phyloP scores from a whole-genome alignment of 1,140 invertebrate species.

The Neuroterus valhalla region DNA sequence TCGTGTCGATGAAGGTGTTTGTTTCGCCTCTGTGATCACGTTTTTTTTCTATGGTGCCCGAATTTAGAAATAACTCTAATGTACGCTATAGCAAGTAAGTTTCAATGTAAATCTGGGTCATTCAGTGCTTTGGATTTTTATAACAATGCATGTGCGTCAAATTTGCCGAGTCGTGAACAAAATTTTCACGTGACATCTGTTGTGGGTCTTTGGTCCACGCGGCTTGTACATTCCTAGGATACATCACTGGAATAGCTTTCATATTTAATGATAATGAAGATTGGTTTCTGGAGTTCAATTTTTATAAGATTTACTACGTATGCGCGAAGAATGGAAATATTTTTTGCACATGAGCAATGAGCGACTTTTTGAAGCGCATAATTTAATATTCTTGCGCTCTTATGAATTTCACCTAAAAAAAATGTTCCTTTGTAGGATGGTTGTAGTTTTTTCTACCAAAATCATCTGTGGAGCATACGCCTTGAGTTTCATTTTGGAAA shows the following conservation, averaged over 20 bases:
- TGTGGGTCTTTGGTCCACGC: neutral
- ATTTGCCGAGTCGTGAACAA: neutral
- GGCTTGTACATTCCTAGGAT: slow-evolving; percentile 8
- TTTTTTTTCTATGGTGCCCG: slow-evolving; percentile 4
- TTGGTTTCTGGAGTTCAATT: too few relatives aligned
- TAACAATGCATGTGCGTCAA: too few relatives aligned
- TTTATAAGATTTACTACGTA: too few relatives aligned
- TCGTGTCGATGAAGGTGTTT: neutral
- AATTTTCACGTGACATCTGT: neutral
- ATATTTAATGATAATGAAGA: neutral
- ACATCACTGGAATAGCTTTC: neutral
- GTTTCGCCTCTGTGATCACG: neutral
- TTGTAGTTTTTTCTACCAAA: too few relatives aligned
- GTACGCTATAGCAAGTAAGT: neutral
- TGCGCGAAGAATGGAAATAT: too few relatives aligned
- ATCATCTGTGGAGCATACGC: too few relatives aligned
- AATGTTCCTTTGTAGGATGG: too few relatives aligned
- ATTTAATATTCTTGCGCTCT: too few relatives aligned
- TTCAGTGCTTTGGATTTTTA: neutral
- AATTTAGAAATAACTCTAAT: neutral
- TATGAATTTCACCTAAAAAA: too few relatives aligned
- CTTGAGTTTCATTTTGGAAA: too few relatives aligned
- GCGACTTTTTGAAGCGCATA: too few relatives aligned
- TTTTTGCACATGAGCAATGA: too few relatives aligned
- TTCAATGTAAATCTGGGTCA: neutral